Base-by-base conservation (phyloP, 2,797 vertebrate species). In the Alectoris magna region DNA sequence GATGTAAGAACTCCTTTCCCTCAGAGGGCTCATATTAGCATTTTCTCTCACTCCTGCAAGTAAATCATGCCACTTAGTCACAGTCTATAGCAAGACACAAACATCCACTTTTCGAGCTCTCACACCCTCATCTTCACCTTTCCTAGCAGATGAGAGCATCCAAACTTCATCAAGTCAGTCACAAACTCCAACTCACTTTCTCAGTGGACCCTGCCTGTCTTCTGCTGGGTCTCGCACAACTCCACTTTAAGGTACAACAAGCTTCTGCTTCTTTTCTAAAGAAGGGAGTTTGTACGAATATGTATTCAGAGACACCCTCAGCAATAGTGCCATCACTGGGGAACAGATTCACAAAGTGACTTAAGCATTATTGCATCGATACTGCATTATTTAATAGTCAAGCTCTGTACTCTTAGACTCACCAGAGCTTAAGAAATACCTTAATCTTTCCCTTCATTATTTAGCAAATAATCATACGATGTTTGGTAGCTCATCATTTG, bases 401-500 rank as follows among this genome's bases (percentile, higher is more conserved):
- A 36, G 14, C 43, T 75, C 43, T 53, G 39, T 56, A 24, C 14
- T 84, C 39, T 22, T 76, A 56, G 43, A 74, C 36, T 72, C 46
- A 63, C 55, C 43, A 81, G 73, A 79, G 67, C 68, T 94, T 86
- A 89, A 89, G 72, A 75, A 70, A 73, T 59, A 22, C 36, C 76
- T 89, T 87, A 91, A 66, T 86, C 43, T 92, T 84, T 19, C 12
- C 19, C 93, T 93, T 84, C 79, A 88, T 89, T 92, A 70, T 86
- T 94, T 86, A 91, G 21, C 63, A 92, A 94, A 94, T 70, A 91
- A 75, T 86, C 59, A 73, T 91, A 77, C 77, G 64, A 81, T 94
- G 86, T 96, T 94, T 62, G 74, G 67, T 90, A 83, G 55, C 34
- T 95, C 51, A 53, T 69, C 29, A 78, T 85, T 72, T 6, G 3